Base-by-base conservation (phyloP, 2,797 vertebrate genomes). In the Centropyge bicolor region DNA sequence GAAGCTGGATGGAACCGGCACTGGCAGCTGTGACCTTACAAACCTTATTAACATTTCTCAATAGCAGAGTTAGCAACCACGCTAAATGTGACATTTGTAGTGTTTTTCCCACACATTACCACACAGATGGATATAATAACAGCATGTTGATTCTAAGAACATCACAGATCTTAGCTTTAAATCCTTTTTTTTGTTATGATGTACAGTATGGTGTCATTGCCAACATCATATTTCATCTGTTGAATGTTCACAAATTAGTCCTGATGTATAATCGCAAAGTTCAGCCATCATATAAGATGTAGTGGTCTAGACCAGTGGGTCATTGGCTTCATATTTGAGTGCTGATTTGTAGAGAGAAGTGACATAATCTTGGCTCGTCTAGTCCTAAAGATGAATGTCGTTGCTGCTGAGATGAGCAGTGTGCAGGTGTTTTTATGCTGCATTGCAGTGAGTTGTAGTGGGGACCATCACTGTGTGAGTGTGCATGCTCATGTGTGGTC, bases 361-460 rank as follows among this genome's bases (percentile, higher is more conserved):
- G 61, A 81, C 48, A 70, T 27, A 13, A 76, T 81, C 60, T 41
- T 82, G 68, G 27, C 71, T 85, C 51, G 1, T 79, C 11, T 60
- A 6, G 52, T 45, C 35, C 38, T 46, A 31, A 65, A 70, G 65
- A 81, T 4, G 1, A 68, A 78, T 60, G 60, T 6, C 43, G 6
- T 48, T 70, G 75, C 62, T 80, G 62, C 82, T 69, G 73, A 76
- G 76, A 84, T 63, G 57, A 90, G 74, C 65, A 35, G 48, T 48
- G 74, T 57, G 56, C 71, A 71, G 76, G 78, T 86, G 74, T 81
- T 63, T 83, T 69, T 75, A 36, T 91, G 66, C 92, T 94, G 91
- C 91, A 93, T 90, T 94, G 93, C 92, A 92, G 92, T 89, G 84
- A 80, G 76, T 81, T 75, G 80, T 61, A 72, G 51, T 8, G 52